Percentiles rank a stretch among this genome's conserved stretches.
These are phyloP conservation scores for Argya squamiceps DNA, from an alignment of 2,797 vertebrate genomes.

Conservation along the genomic window DNA sequence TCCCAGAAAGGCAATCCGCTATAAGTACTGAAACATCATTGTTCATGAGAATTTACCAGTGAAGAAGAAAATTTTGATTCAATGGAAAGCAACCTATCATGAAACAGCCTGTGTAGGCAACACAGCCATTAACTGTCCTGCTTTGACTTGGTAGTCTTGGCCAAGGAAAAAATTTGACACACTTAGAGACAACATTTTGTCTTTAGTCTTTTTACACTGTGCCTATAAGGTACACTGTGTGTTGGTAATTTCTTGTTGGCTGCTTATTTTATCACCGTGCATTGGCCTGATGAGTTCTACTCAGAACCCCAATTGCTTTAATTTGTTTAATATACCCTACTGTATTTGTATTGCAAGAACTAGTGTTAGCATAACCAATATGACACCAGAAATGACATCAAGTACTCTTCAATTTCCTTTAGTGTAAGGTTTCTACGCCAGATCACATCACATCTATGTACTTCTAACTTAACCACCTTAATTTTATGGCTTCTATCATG, in stretches of 20 bases:
- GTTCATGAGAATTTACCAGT: neutral
- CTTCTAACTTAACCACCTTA: neutral
- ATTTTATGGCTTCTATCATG: neutral
- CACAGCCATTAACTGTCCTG: neutral
- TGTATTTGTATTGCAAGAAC: neutral
- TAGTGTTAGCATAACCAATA: neutral
- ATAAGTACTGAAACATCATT: neutral
- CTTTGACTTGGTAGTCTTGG: neutral
- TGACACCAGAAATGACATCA: neutral
- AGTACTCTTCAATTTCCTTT: neutral
- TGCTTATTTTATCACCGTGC: neutral
- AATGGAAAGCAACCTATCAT: neutral
- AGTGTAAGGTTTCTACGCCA: neutral
- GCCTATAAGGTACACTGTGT: neutral
- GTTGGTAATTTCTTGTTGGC: neutral
- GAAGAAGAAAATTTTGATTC: conserved; percentile 33
- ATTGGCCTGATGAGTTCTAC: neutral
- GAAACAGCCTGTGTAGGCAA: neutral
- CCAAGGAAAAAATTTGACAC: neutral
- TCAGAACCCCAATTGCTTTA: neutral
- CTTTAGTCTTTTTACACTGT: neutral
- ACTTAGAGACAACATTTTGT: neutral
- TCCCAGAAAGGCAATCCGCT: too few relatives aligned
- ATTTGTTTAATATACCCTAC: neutral
- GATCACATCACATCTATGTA: neutral